Conservation (phyloP, 2,113 vertebrate species). For the Myiozetetes cayanensis region DNA sequence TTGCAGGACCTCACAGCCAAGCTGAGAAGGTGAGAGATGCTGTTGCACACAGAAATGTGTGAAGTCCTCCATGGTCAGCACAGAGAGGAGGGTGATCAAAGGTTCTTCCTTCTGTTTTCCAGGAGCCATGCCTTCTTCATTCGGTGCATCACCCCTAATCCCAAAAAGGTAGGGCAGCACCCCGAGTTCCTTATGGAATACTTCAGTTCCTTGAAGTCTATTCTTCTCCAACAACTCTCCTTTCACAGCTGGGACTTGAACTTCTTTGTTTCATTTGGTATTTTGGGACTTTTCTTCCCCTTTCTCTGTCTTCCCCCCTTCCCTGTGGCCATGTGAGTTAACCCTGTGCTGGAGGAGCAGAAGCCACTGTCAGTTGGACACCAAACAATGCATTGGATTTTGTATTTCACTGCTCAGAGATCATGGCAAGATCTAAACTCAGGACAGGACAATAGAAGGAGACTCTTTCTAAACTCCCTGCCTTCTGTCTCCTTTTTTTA, state of each 20-base stretch:
- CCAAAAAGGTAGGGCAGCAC: slow-evolving; percentile 78
- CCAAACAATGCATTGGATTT: neutral
- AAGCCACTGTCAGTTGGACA: neutral
- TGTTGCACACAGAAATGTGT: neutral
- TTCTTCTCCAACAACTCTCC: neutral
- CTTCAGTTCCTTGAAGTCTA: neutral
- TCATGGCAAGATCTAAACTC: neutral
- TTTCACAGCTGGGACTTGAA: neutral
- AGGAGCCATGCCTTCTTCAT: slow-evolving; percentile 85
- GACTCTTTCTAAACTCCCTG: neutral
- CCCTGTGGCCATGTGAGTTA: neutral
- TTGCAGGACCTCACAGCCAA: slow-evolving; percentile 81
- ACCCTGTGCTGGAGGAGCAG: neutral
- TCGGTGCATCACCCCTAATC: slow-evolving; percentile 86
- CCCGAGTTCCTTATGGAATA: neutral
- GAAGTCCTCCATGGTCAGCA: neutral
- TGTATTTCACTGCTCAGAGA: neutral
- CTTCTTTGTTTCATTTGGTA: neutral
- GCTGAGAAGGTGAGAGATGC: slow-evolving; percentile 79
- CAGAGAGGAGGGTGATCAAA: neutral
- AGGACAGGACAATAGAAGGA: neutral
- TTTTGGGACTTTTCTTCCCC: neutral
- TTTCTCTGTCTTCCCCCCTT: neutral
- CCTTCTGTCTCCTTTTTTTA: neutral
- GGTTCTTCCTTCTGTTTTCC: neutral